These are phyloP conservation scores for Hirtodrosophila confusa DNA, from an alignment of 2,888 invertebrate genomes.

Conservation along the genomic window DNA sequence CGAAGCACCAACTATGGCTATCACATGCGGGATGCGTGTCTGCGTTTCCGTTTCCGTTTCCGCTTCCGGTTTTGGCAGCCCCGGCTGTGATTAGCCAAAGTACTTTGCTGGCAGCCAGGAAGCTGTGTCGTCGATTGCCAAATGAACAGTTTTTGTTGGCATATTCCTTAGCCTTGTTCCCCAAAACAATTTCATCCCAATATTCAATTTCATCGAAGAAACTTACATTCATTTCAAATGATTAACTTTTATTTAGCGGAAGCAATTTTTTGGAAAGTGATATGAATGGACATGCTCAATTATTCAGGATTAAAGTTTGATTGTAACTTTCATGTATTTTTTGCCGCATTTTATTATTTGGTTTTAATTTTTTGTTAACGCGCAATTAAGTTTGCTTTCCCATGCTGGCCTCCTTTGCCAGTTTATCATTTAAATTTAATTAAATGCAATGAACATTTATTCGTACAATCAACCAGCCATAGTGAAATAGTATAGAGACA, in stretches of 20 bases:
- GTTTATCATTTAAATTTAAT: slow-evolving; percentile 61
- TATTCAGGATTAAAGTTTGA: slow-evolving; percentile 47
- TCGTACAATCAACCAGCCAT: slow-evolving; percentile 73
- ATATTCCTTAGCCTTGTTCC: slow-evolving; percentile 4
- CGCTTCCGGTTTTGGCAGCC: slow-evolving; percentile 44
- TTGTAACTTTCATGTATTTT: slow-evolving; percentile 34
- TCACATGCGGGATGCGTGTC: slow-evolving; percentile 48
- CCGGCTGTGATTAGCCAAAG: slow-evolving; percentile 71
- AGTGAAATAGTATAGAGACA: slow-evolving; percentile 78
- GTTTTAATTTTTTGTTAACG: slow-evolving; percentile 61
- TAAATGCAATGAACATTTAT: slow-evolving; percentile 68
- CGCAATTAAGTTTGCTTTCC: slow-evolving; percentile 65
- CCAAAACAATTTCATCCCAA: slow-evolving; percentile 1
- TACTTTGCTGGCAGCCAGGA: slow-evolving; percentile 47
- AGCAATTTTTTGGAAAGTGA: slow-evolving; percentile 17
- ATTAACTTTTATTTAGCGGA: background rate
- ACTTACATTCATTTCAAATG: slow-evolving; percentile 9
- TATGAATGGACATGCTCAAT: slow-evolving; percentile 38
- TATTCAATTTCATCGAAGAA: too few relatives aligned
- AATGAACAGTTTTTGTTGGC: background rate
- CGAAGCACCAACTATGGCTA: slow-evolving; percentile 29
- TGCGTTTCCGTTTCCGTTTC: slow-evolving; percentile 64
- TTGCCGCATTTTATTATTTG: slow-evolving; percentile 31
- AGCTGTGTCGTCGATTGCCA: slow-evolving; percentile 20
- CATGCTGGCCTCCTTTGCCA: slow-evolving; percentile 12